Conservation (phyloP, 2,113 vertebrate genomes). For the Epinephelus moara region DNA sequence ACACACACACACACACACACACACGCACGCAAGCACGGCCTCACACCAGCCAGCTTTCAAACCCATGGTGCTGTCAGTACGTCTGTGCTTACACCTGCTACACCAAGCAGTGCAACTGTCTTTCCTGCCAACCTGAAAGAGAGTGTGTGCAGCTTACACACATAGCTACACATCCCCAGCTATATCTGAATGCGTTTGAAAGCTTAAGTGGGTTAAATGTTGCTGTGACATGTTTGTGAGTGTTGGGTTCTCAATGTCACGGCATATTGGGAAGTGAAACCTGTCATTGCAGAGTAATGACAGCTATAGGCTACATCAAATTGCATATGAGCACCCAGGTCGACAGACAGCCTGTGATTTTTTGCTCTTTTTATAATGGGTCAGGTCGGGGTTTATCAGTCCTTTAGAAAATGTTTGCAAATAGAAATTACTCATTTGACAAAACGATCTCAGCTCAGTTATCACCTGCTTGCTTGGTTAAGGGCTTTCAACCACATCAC, state of each 20-base stretch:
- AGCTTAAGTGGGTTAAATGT: conserved; percentile 42
- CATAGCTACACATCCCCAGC: background rate
- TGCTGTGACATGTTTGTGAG: conserved; percentile 7
- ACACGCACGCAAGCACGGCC: background rate
- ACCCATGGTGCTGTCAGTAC: conserved; percentile 40
- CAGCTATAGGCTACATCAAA: conserved; percentile 4
- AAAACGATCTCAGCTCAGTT: background rate
- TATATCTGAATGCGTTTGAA: conserved; percentile 3
- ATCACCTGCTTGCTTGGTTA: background rate
- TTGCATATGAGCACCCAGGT: background rate
- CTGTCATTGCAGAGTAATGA: conserved; percentile 30
- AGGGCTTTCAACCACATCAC: background rate
- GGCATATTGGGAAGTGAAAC: conserved; percentile 3
- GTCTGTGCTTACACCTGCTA: conserved; percentile 60
- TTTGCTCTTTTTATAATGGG: background rate
- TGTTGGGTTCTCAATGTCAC: conserved; percentile 19
- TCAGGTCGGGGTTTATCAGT: conserved; percentile 7
- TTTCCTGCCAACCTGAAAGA: conserved; percentile 22
- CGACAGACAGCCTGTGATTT: conserved; percentile 14
- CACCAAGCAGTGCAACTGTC: conserved; percentile 26
- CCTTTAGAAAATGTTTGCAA: background rate
- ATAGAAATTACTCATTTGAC: background rate
- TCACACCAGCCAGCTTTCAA: conserved; percentile 49
- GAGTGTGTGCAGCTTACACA: background rate
- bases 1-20: conserved; percentile 25